These are phyloP conservation scores for Cydia strobilella DNA, from an alignment of 1,140 invertebrate species.

Conservation along the genomic window DNA sequence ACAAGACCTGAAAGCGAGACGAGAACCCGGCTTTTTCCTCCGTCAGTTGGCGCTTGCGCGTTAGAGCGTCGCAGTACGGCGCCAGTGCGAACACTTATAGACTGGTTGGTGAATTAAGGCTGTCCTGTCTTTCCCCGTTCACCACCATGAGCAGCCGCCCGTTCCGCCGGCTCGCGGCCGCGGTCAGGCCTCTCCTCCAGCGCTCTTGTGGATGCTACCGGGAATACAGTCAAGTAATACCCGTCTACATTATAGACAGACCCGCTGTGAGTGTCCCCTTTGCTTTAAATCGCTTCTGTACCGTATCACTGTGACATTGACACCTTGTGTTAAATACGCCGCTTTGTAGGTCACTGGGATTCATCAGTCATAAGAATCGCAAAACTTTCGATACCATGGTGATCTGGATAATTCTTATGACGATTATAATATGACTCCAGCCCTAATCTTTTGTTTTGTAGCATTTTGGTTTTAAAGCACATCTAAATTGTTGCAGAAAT, in stretches of 20 bases:
- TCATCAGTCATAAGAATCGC: slow-evolving; percentile 2
- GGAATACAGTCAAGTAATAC: slow-evolving; percentile 74
- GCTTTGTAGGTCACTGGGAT: slow-evolving; percentile 16
- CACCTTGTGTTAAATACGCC: background rate
- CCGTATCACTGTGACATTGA: background rate
- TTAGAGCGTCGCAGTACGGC: slow-evolving; percentile 44
- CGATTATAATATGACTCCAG: background rate
- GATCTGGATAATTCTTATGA: background rate
- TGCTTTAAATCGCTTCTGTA: slow-evolving; percentile 35
- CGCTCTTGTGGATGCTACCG: slow-evolving; percentile 55
- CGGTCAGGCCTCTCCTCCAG: slow-evolving; percentile 48
- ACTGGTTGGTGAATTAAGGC: slow-evolving; percentile 40
- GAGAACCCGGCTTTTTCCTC: slow-evolving; percentile 44
- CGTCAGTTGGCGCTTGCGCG: slow-evolving; percentile 71
- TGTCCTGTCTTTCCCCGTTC: slow-evolving; percentile 21
- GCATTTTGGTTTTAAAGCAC: background rate
- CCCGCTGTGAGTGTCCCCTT: slow-evolving; percentile 66
- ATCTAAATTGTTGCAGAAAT: slow-evolving; percentile 66
- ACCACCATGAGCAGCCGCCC: slow-evolving; percentile 64
- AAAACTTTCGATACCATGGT: slow-evolving; percentile 4
- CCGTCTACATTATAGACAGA: slow-evolving; percentile 70
- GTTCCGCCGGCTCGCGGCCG: slow-evolving; percentile 56
- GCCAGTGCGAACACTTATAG: slow-evolving; percentile 38
- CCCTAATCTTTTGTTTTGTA: background rate
- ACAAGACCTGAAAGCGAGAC: slow-evolving; percentile 52